Evolutionary conservation across 1,140 invertebrate species (phyloP), one percentile per base, ranked within the genome.

Genomic region (Drosophila fuyamai): DNA sequence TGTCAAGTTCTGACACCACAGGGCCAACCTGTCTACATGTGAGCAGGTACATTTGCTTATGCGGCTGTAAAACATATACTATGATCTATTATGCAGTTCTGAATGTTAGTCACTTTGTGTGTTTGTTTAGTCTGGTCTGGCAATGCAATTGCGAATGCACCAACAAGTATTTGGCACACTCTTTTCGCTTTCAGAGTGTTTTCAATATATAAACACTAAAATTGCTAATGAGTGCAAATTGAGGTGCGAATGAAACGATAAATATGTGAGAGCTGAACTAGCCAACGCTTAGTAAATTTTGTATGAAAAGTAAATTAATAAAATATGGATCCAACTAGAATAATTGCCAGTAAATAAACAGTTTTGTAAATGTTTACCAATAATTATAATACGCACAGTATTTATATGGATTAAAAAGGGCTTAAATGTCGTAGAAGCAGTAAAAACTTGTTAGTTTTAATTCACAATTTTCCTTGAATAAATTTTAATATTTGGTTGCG

Each of bases 11-110:
- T 81, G 81, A 81, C 81, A 81, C 41, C 57, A 73, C 77, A 83
- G 81, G 81, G 81, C 60, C 81, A 83, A 73, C 58, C 47, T 83
- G 81, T 84, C 81, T 80, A 81, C 59, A 32, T 38, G 51, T 35
- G 10, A 70, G 27, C 66, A 46, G 43, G 18, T 57, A 36, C 50
- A 70, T 57, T 38, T 70, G 41, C 16, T 23, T 32, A 16, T 44
- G 41, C 43, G 18, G 12, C n/a, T 36, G 32, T 63, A 41, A 40
- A 63, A 16, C n/a, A 60, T 14, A 23, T 54, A 14, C 16, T 44
- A 13, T 43, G 6, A 8, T 12, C 18, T 38, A 61, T 61, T 62
- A 62, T 66, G 62, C 50, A 68, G 35, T 6, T 66, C 10, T 12
- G 9, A 47, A 48, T 70, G 43, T 48, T 56, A 12, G 50, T 40